Evolutionary conservation across 2,888 invertebrate species (phyloP), one percentile per base, ranked within the genome.

Genomic region (Amphipyra tragopoginis): DNA sequence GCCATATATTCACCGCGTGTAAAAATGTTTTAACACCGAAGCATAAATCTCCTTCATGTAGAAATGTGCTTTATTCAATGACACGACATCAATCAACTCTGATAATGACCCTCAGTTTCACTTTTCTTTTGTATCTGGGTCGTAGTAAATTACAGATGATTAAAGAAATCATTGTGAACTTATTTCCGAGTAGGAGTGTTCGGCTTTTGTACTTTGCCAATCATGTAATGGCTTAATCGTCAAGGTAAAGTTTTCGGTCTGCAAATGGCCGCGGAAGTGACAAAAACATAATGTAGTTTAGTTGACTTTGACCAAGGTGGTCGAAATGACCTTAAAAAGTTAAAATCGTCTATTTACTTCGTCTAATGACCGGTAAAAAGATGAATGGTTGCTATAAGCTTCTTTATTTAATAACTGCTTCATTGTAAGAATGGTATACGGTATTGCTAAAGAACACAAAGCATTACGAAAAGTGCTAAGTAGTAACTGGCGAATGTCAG

Each of bases 201-300:
- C 56, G 10, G 68, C 73, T 82, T 54, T 75, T 78, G 65, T 73
- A 59, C 72, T 72, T 64, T 74, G 62, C 61, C 68, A 68, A 72
- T 73, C 68, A 72, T 61, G 70, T 58, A 78, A 84, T 82, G 69
- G 75, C 68, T 81, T 79, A 65, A 79, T 71, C 74, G 66, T 75
- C 84, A 87, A 88, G 86, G 85, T 76, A 73, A 82, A 61, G 66
- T 77, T 81, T 82, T 79, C 71, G 75, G 71, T 69, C 70, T 73
- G 82, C 77, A 82, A 88, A 86, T 88, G 68, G 77, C 75, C 72
- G 66, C 90, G 90, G 89, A 90, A 90, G 83, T 83, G 80, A 83
- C 82, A 78, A 80, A 74, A 81, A 75, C 71, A 66, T 77, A 75
- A 77, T 83, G 82, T 77, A 79, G 75, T 81, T 79, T 79, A 73